These are phyloP conservation scores for Empidonax alnorum DNA, from an alignment of 2,113 vertebrate genomes.

Conservation along the genomic window DNA sequence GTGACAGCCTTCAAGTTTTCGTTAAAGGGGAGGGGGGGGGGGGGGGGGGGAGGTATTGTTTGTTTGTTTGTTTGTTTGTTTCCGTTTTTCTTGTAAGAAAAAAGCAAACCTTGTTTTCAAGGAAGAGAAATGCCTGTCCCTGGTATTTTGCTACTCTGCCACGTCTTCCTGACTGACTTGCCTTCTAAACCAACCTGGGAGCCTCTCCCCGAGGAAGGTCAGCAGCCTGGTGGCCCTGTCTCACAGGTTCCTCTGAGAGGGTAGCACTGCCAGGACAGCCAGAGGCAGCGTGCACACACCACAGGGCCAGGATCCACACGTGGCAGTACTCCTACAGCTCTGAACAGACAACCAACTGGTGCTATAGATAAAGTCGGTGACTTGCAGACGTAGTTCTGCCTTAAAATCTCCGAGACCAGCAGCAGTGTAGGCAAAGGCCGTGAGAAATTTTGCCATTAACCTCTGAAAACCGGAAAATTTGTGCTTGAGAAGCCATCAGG, in stretches of 20 bases:
- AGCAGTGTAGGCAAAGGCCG: neutral
- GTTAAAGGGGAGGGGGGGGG: neutral
- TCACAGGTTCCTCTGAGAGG: neutral
- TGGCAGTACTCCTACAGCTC: neutral
- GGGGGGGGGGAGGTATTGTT: neutral
- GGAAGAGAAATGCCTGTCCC: neutral
- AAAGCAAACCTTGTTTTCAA: neutral
- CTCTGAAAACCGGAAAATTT: neutral
- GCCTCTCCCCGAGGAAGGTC: neutral
- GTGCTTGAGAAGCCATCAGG: neutral
- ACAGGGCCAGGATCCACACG: rapidly evolving
- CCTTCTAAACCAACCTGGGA: neutral
- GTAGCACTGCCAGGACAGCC: neutral
- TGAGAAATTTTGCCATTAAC: neutral
- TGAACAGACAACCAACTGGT: neutral
- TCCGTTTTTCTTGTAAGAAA: neutral
- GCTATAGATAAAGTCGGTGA: neutral
- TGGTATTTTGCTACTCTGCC: neutral
- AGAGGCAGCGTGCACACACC: rapidly evolving
- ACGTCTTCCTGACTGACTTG: neutral
- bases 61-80: neutral
- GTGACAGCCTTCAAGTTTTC: neutral
- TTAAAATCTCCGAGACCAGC: neutral
- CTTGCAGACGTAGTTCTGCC: rapidly evolving
- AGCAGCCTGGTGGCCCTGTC: neutral